Conservation (phyloP, 2,888 invertebrate genomes). For the Cantharis rustica region DNA sequence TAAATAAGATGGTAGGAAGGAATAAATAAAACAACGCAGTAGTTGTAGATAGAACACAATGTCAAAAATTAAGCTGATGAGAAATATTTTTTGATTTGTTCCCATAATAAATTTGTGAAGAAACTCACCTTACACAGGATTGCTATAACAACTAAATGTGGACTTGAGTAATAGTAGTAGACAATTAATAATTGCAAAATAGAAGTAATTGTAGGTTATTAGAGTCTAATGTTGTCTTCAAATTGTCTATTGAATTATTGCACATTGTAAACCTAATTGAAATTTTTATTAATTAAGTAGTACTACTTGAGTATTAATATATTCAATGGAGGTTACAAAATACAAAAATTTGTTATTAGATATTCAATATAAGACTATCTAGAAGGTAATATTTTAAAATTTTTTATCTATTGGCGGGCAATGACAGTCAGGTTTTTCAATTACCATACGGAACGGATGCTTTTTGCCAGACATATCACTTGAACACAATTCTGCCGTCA, state of each 20-base stretch:
- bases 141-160: neutral
- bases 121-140: neutral
- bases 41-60: conserved; percentile 5
- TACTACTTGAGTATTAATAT: neutral
- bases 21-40: neutral
- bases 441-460: conserved; percentile 50
- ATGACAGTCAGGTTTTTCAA: conserved; percentile 47
- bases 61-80: neutral
- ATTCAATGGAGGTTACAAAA: neutral
- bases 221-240: neutral
- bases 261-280: neutral
- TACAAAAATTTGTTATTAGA: neutral
- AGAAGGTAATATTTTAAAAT: neutral
- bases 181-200: neutral
- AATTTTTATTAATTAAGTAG: neutral
- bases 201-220: neutral
- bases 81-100: conserved; percentile 11
- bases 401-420: conserved; percentile 34
- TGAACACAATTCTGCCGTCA: conserved; percentile 43
- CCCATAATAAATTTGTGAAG: conserved; percentile 10
- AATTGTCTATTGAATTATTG: neutral
- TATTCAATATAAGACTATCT: neutral
- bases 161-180: conserved; percentile 6
- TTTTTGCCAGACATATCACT: conserved; percentile 36
- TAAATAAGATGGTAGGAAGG: neutral